Evolutionary conservation across 2,888 invertebrate species (phyloP).

Genomic region (Candidula unifasciata): DNA sequence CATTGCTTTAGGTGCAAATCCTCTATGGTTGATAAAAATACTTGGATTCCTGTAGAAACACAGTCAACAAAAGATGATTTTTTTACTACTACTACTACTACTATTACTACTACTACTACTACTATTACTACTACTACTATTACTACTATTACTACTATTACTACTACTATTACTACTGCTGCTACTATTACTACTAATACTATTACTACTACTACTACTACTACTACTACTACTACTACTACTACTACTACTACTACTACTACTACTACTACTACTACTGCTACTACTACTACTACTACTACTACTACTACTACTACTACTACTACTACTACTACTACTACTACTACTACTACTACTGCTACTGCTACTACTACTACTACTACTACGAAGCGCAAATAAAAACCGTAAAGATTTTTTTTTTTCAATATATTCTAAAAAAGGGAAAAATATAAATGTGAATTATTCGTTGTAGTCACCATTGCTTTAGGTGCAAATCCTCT

Average conservation of each 20-base stretch:
- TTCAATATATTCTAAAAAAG: no score
- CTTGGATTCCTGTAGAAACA: no score
- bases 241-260: conserved; percentile 24
- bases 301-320: not conserved
- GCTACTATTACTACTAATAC: conserved; percentile 2
- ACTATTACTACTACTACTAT: conserved; percentile 24
- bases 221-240: conserved; percentile 21
- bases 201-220: conserved; percentile 6
- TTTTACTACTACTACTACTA: conserved; percentile 13
- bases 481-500: no score
- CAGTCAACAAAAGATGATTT: no score
- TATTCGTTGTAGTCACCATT: no score
- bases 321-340: conserved; percentile 1
- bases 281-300: conserved; percentile 9
- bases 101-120: conserved; percentile 3
- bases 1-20: no score
- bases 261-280: not conserved
- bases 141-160: conserved; percentile 15
- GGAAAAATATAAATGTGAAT: no score
- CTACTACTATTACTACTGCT: conserved; percentile 13
- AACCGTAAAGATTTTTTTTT: no score
- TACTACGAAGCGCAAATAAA: no score
- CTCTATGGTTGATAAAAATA: no score
- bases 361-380: not conserved
- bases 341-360: not conserved